phyloP scores from a whole-genome alignment of 2,113 vertebrate genomes.

The Tor tambroides region DNA sequence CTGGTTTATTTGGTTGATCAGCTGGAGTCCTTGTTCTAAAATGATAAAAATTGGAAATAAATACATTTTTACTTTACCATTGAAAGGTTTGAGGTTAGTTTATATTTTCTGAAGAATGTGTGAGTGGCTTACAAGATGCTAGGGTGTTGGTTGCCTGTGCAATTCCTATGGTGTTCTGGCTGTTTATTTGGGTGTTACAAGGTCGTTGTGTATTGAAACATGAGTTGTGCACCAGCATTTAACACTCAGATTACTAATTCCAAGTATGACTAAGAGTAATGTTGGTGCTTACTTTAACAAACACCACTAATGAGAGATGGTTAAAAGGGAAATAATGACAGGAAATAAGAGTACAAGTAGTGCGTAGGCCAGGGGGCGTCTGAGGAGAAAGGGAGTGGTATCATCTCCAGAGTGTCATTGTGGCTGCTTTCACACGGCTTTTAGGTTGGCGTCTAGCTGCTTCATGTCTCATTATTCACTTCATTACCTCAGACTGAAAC shows the following conservation, averaged over 20 bases:
- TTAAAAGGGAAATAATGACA: background rate
- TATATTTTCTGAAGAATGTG: too few species aligned
- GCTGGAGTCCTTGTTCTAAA: too few species aligned
- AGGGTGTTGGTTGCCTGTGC: background rate
- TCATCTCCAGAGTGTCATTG: conserved; percentile 44
- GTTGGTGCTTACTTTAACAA: background rate
- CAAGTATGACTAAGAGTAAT: background rate
- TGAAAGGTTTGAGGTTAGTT: background rate
- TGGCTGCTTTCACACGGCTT: conserved; percentile 44
- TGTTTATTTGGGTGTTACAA: background rate
- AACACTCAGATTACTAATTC: background rate
- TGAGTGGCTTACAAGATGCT: too few species aligned
- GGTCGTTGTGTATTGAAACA: background rate
- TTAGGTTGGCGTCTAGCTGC: conserved; percentile 14
- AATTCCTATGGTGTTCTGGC: background rate
- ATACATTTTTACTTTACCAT: background rate
- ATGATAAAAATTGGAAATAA: background rate
- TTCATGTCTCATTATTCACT: conserved; percentile 60
- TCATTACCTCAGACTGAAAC: conserved; percentile 57
- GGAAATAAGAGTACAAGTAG: conserved; percentile 33
- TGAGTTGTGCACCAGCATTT: background rate
- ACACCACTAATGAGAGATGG: background rate
- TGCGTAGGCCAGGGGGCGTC: conserved; percentile 28
- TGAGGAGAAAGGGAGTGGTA: conserved; percentile 52
- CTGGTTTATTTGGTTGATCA: background rate